A percentile compares a stretch with the other conserved stretches of the same genome.
Evolutionary conservation across 2,888 invertebrate species (phyloP).

Genomic region (Troglohyphantes excavatus): DNA sequence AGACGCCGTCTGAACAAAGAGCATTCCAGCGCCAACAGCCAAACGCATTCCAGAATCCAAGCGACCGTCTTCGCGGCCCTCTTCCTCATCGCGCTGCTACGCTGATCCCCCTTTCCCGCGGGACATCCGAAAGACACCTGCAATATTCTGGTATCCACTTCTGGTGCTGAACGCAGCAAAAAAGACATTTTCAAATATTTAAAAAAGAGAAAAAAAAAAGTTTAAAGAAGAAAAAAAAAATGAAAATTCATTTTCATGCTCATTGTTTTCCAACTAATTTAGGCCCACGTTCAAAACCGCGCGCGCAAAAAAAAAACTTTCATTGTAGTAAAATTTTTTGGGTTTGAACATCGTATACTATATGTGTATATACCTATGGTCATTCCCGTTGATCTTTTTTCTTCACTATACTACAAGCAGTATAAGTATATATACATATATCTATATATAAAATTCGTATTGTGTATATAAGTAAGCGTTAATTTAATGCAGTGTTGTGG

Average conservation of each 20-base stretch:
- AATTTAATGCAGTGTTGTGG: slow-evolving; percentile 46
- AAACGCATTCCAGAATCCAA: neutral
- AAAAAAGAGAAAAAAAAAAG: slow-evolving; percentile 25
- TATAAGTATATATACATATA: slow-evolving; percentile 63
- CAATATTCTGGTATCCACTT: slow-evolving; percentile 40
- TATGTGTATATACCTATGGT: slow-evolving; percentile 57
- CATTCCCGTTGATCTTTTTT: slow-evolving; percentile 39
- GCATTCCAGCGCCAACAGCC: slow-evolving; percentile 20
- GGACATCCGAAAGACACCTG: neutral
- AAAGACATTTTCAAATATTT: slow-evolving; percentile 21
- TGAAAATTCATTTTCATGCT: slow-evolving; percentile 48
- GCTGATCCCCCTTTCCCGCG: slow-evolving; percentile 6
- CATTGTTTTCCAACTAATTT: slow-evolving; percentile 51
- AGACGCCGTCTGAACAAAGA: slow-evolving; percentile 56
- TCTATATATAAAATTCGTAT: slow-evolving; percentile 60
- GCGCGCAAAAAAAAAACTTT: slow-evolving; percentile 40
- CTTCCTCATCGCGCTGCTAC: slow-evolving; percentile 20
- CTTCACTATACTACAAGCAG: slow-evolving; percentile 49
- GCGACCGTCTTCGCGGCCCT: neutral
- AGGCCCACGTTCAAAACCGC: slow-evolving; percentile 29
- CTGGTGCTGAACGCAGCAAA: slow-evolving; percentile 65
- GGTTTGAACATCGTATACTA: slow-evolving; percentile 45
- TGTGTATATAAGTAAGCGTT: slow-evolving; percentile 48
- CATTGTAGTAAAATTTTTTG: slow-evolving; percentile 34
- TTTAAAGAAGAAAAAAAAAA: too few relatives aligned